These are phyloP conservation scores for Oriolus oriolus DNA, from an alignment of 2,113 vertebrate genomes.

Conservation along the genomic window DNA sequence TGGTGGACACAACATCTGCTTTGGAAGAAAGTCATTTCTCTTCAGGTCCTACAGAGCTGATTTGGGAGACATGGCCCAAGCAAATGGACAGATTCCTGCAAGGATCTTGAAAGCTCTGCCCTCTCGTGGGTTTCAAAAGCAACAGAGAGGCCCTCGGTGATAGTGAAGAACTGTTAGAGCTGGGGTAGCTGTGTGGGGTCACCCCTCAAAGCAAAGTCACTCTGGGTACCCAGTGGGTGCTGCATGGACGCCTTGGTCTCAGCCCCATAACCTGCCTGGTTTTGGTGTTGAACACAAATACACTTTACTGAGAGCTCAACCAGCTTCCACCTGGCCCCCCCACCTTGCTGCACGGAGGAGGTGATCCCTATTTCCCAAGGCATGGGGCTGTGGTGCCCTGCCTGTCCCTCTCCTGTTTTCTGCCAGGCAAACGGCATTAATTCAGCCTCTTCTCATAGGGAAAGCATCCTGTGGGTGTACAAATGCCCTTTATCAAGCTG, in stretches of 20 bases:
- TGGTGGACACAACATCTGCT: neutral
- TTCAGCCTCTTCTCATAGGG: neutral
- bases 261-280: neutral
- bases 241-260: neutral
- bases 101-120: neutral
- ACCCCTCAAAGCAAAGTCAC: neutral
- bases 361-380: neutral
- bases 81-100: neutral
- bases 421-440: neutral
- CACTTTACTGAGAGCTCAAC: neutral
- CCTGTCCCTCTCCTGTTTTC: neutral
- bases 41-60: neutral
- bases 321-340: neutral
- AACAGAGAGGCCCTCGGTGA: neutral
- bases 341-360: fast-evolving
- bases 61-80: neutral
- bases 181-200: neutral
- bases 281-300: neutral
- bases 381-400: neutral
- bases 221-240: fast-evolving
- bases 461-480: neutral
- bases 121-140: neutral
- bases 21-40: neutral
- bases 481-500: neutral
- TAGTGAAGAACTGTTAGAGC: neutral